Conservation (phyloP, 2,113 vertebrate genomes). For the Misgurnus mizolepis region DNA sequence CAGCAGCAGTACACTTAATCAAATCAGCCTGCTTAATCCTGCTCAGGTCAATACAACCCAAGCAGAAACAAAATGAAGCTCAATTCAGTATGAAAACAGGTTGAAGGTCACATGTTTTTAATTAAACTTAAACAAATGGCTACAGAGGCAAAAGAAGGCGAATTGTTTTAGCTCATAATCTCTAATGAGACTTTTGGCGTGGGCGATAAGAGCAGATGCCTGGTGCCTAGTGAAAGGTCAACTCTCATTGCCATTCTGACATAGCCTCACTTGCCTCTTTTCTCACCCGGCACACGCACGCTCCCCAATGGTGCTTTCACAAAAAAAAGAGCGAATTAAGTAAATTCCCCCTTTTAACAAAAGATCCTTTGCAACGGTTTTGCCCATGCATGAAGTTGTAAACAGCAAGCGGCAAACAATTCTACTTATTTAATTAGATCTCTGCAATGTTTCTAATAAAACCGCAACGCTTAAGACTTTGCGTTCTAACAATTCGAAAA, state of each 20-base stretch:
- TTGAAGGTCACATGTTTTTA: slow-evolving; percentile 50
- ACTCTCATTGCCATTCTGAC: slow-evolving; percentile 39
- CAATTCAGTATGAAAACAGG: slow-evolving; percentile 16
- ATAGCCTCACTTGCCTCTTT: slow-evolving; percentile 16
- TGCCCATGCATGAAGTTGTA: slow-evolving; percentile 27
- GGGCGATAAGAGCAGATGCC: slow-evolving; percentile 51
- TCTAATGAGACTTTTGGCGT: slow-evolving; percentile 51
- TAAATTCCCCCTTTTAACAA: slow-evolving; percentile 40
- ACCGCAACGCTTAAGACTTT: background rate
- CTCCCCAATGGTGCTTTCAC: slow-evolving; percentile 24
- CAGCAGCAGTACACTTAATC: slow-evolving; percentile 39
- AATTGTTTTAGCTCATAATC: slow-evolving; percentile 54
- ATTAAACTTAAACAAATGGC: slow-evolving; percentile 47
- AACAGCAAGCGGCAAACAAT: slow-evolving; percentile 12
- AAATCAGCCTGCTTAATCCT: slow-evolving; percentile 32
- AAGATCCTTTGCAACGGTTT: slow-evolving; percentile 22
- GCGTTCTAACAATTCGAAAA: background rate
- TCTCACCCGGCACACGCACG: background rate
- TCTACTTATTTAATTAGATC: slow-evolving; percentile 26
- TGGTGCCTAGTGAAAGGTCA: slow-evolving; percentile 55
- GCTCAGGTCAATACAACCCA: slow-evolving; percentile 29
- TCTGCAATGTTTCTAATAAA: background rate
- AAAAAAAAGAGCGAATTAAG: slow-evolving; percentile 19
- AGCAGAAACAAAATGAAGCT: slow-evolving; percentile 27
- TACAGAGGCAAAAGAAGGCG: slow-evolving; percentile 4